Evolutionary conservation across 2,888 invertebrate species (phyloP).

Genomic region (Calameuta filiformis): DNA sequence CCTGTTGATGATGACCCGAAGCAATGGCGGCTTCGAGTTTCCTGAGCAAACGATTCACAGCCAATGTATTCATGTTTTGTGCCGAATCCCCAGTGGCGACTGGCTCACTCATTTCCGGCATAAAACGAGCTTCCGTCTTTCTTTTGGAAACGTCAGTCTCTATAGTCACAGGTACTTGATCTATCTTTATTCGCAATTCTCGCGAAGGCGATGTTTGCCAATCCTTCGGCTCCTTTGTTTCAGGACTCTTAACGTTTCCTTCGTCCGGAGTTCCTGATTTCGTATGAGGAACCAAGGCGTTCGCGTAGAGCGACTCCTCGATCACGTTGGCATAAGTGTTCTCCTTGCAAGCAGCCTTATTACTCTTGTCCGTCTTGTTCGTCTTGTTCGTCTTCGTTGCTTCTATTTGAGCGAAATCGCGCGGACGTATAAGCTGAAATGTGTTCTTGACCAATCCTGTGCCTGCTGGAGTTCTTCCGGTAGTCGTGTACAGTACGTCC

Average conservation of each 20-base stretch:
- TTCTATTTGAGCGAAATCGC: constrained; percentile 70
- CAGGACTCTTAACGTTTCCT: not conserved
- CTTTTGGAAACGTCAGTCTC: not conserved
- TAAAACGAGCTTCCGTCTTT: not conserved
- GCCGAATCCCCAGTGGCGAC: constrained; percentile 7
- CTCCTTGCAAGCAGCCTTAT: constrained; percentile 36
- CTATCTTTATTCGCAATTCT: not conserved
- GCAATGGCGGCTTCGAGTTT: constrained; percentile 83
- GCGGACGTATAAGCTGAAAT: constrained; percentile 69
- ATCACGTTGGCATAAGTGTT: constrained; percentile 68
- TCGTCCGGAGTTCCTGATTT: not conserved
- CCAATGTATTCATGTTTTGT: constrained; percentile 70
- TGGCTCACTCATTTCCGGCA: not conserved
- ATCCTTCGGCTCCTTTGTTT: not conserved
- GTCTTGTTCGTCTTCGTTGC: constrained; percentile 58
- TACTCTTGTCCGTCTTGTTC: constrained; percentile 17
- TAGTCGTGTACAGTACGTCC: constrained; percentile 46
- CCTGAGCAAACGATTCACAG: constrained; percentile 74
- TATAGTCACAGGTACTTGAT: not conserved
- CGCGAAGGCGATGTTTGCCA: not conserved
- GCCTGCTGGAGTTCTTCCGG: constrained; percentile 33
- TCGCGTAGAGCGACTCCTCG: constrained; percentile 54
- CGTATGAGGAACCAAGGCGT: constrained; percentile 37
- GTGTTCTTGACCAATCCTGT: constrained; percentile 53
- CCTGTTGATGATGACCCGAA: constrained; percentile 79